Percentiles rank a stretch among this genome's conserved stretches.
These are phyloP conservation scores for Disparrhopalites patrizii DNA, from an alignment of 2,888 invertebrate genomes.

Conservation along the genomic window DNA sequence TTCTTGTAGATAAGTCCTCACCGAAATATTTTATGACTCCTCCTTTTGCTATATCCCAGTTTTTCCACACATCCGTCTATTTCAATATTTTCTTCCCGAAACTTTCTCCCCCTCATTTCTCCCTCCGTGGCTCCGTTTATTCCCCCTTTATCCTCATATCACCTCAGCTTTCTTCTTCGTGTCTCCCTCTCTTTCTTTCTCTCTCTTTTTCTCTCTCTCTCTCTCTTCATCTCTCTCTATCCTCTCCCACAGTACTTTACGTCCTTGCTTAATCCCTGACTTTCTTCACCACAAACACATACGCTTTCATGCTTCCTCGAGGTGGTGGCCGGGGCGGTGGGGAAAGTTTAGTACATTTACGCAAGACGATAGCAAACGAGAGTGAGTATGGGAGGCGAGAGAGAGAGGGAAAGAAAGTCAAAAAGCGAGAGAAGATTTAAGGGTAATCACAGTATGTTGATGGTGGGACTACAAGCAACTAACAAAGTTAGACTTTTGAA, in stretches of 20 bases:
- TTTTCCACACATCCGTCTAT: constrained; percentile 11
- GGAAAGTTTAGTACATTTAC: neutral
- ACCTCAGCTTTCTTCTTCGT: neutral
- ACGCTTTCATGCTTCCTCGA: neutral
- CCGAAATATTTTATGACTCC: constrained; percentile 33
- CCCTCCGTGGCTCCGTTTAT: neutral
- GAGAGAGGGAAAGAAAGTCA: neutral
- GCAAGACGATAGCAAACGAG: neutral
- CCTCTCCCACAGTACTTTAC: neutral
- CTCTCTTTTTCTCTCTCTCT: neutral
- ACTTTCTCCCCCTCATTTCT: constrained; percentile 9
- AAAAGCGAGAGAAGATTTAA: neutral
- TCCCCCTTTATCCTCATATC: neutral
- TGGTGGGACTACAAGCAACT: too few relatives aligned
- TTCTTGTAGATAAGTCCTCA: constrained; percentile 25
- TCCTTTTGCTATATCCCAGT: constrained; percentile 14
- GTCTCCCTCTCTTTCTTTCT: neutral
- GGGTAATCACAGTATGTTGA: too few relatives aligned
- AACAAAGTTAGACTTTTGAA: too few relatives aligned
- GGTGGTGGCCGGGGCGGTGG: neutral
- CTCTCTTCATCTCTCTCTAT: constrained; percentile 2
- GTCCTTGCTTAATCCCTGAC: too few relatives aligned
- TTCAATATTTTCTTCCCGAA: neutral
- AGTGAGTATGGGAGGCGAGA: neutral
- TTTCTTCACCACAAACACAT: neutral